phyloP scores from a whole-genome alignment of 2,888 invertebrate genomes.

The Drosophila anomalata region DNA sequence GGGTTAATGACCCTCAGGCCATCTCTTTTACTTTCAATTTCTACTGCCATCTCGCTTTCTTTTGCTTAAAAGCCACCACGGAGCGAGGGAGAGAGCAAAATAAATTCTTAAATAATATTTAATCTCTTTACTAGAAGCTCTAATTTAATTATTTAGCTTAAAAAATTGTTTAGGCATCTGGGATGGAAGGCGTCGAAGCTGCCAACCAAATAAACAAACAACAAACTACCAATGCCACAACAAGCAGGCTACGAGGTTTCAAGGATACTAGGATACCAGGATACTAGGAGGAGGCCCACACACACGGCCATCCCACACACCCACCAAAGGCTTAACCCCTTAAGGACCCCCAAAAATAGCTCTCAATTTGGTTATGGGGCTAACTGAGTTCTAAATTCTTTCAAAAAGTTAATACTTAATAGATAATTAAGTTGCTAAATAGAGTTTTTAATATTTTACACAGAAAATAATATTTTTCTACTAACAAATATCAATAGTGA shows the following conservation, averaged over 20 bases:
- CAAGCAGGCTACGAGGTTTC: neutral
- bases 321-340: neutral
- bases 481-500: too few species aligned
- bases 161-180: neutral
- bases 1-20: slow-evolving; percentile 23
- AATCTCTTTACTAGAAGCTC: neutral
- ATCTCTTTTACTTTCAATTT: slow-evolving; percentile 27
- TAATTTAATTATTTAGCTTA: neutral
- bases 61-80: neutral
- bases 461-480: neutral
- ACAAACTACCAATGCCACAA: neutral
- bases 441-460: neutral
- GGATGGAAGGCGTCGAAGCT: slow-evolving; percentile 3
- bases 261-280: neutral
- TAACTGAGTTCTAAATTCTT: neutral
- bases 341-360: neutral
- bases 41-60: slow-evolving; percentile 18
- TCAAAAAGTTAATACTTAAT: neutral
- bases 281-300: neutral
- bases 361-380: neutral
- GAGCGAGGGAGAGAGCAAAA: neutral
- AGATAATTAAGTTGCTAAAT: neutral
- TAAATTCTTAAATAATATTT: neutral
- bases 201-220: slow-evolving; percentile 14
- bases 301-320: neutral